Conservation (phyloP, 2,888 invertebrate species). For the Tiphia femorata region DNA sequence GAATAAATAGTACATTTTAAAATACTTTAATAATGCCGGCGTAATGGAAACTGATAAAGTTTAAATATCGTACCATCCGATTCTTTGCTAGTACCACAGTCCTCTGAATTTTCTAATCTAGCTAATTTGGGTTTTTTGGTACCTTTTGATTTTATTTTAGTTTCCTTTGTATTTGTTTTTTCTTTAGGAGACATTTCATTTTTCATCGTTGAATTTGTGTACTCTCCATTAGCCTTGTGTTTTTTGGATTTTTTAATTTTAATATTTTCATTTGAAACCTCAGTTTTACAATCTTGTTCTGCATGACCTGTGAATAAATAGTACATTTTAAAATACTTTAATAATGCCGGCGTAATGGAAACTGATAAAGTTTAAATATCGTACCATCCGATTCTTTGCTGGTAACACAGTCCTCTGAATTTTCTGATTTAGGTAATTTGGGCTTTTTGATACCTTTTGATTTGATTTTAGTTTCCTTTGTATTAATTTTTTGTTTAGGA, state of each 20-base stretch:
- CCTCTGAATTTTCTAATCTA: slow-evolving; percentile 1
- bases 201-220: slow-evolving; percentile 1
- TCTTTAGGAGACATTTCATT: slow-evolving; percentile 4
- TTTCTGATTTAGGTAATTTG: background rate
- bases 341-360: background rate
- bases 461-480: background rate
- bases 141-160: background rate
- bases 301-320: slow-evolving; percentile 48
- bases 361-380: background rate
- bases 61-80: no score
- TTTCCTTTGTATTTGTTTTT: background rate
- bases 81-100: background rate
- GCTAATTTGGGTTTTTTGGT: slow-evolving; percentile 4
- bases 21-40: no score
- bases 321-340: background rate
- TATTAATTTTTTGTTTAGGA: background rate
- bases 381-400: slow-evolving; percentile 33
- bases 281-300: slow-evolving; percentile 46
- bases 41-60: no score
- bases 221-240: no score
- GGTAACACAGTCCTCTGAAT: slow-evolving; percentile 3
- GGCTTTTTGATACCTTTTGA: slow-evolving; percentile 4
- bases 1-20: no score
- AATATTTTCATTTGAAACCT: slow-evolving; percentile 1
- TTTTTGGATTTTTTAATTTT: slow-evolving; percentile 9